Base-by-base conservation (phyloP, 2,888 invertebrate species). In the Zelleria hepariella region DNA sequence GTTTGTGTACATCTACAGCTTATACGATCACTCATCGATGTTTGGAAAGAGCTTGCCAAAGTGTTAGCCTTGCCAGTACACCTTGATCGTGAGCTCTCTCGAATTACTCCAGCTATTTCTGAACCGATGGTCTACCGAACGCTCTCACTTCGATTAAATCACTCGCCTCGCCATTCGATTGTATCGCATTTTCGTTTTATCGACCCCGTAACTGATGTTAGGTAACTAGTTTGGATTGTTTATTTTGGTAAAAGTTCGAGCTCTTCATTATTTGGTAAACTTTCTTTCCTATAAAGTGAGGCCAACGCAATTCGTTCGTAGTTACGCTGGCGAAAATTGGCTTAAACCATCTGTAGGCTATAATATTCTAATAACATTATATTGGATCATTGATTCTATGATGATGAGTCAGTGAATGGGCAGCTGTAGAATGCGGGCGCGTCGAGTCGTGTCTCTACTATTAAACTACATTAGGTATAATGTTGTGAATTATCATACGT, bases 41-140 rank as follows among this genome's bases (percentile, higher is more conserved):
- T 57, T 57, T 47, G 47, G 64, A 63, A 65, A 62, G 63, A 66
- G 65, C 58, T 66, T 69, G 72, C 71, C 73, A 72, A 71, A 69
- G 65, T 61, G 63, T 59, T 62, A 64, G 65, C 57, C 62, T 49
- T 68, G 69, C 63, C 67, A 66, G 26, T 57, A 51, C 70, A 71
- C 72, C 74, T 72, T 73, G 72, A 73, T 72, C 70, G 68, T 63
- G 69, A 69, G 61, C 57, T 18, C 24, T 18, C n/a, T 32, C 27
- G 27, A 51, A 42, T 20, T 51, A 51, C 51, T 58, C 5, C 58
- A 51, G 49, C 60, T 60, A 60, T 60, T 61, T 64, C 64, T 62
- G 60, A 62, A 59, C 48, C 26, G 18, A 25, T 25, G 15, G 23
- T n/a, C 26, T 53, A 51, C 57, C 51, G 61, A 58, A 59, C 53